These are phyloP conservation scores for Temnothorax curvispinosus DNA, from an alignment of 1,140 invertebrate species.

Conservation along the genomic window DNA sequence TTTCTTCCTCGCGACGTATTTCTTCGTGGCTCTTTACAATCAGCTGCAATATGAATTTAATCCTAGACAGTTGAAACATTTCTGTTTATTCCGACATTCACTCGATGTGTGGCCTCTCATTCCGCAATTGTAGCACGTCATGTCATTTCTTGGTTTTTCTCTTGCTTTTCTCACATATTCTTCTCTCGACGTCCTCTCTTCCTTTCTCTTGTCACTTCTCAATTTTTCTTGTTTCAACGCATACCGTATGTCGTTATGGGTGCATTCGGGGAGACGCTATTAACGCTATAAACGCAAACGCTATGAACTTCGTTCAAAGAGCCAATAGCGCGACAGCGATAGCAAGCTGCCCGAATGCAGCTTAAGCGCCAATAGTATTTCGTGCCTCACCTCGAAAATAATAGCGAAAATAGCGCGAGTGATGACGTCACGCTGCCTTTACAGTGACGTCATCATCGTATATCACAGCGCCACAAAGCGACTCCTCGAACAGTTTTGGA, in stretches of 20 bases:
- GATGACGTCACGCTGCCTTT: too few species aligned
- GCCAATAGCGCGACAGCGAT: too few species aligned
- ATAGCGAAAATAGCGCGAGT: too few species aligned
- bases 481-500: too few species aligned
- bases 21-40: neutral
- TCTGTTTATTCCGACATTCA: neutral
- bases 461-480: too few species aligned
- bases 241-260: conserved; percentile 34
- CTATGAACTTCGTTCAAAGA: too few species aligned
- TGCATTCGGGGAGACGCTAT: too few species aligned
- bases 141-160: neutral
- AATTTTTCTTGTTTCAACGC: conserved; percentile 26
- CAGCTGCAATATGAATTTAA: neutral
- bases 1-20: neutral
- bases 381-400: too few species aligned
- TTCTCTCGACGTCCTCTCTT: neutral
- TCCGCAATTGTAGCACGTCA: conserved; percentile 12
- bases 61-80: conserved; percentile 31
- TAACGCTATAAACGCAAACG: too few species aligned
- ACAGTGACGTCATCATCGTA: too few species aligned
- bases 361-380: too few species aligned
- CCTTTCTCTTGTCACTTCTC: neutral
- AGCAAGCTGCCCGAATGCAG: too few species aligned
- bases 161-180: conserved; percentile 15
- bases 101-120: neutral